Evolutionary conservation across 2,113 vertebrate species (phyloP), one percentile per base, ranked within the genome.

Genomic region (Heloderma charlesbogerti): DNA sequence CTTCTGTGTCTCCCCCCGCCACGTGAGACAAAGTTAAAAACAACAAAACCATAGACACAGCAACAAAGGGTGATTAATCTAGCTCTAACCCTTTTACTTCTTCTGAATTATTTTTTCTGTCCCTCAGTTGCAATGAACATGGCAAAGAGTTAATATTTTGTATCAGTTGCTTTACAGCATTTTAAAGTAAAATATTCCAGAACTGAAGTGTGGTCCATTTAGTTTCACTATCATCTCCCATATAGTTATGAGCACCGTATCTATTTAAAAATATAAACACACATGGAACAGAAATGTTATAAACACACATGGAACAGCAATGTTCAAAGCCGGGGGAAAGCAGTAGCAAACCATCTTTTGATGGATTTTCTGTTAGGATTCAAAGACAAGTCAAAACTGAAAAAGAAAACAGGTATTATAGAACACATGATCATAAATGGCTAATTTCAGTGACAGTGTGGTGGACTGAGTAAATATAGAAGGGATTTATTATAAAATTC

Each of bases 401-500:
- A 79, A 93, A 79, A 95, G 95, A 96, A 97, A 97, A 96, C 95
- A 94, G 95, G 94, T 95, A 94, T 95, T 94, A 97, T 96, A 94
- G 91, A 97, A 94, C 95, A 95, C 93, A 92, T 94, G 93, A 96
- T 96, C 27, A 89, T 95, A 96, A 96, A 97, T 97, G 95, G 96
- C 96, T 95, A 95, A 97, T 97, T 96, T 97, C 92, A 94, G 93
- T 94, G 95, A 97, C 96, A 96, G 92, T 96, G 94, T 90, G 90
- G 94, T 95, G 89, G 94, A 91, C 95, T 94, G 96, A 91, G 89
- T 96, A 97, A 97, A 97, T 96, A 96, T 89, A 97, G 97, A 96
- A 97, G 94, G 96, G 96, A 97, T 96, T 97, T 97, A 96, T 95
- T 96, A 94, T 94, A 94, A 96, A 95, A 94, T 84, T 95, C 93